Evolutionary conservation across 2,797 vertebrate species (phyloP), one percentile per base, ranked within the genome.

Genomic region (Eidolon dupreanum): DNA sequence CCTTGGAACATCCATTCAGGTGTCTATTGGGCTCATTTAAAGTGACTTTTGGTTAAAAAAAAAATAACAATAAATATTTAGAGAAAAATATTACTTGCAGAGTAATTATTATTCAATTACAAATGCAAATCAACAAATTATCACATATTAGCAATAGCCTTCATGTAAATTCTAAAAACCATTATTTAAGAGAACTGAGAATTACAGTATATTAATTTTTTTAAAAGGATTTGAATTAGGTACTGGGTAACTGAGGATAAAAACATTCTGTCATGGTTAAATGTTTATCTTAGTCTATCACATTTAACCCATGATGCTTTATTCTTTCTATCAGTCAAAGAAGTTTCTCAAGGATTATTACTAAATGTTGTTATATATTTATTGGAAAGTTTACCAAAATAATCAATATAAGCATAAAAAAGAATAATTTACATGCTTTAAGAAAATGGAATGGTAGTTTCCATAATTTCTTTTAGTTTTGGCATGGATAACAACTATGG

Each of bases 31-130:
- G 3, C 26, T 85, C 26, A 68, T 74, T 22, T 79, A 81, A 88
- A 81, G 6, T 84, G 66, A 68, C 8, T n/a, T 88, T 77, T 86
- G 13, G 55, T 82, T 89, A 89, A 86, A 89, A 89, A 77, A 22
- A 68, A 77, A 95, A 89, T 51, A 78, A 43, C 55, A 86, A 51
- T 55, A 68, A 79, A 75, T 79, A 78, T 73, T 82, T 66, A 93
- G n/a, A 66, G 49, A 36, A 90, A 83, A 75, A 43, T 65, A 85
- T 12, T 78, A 68, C 41, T 88, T 96, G 36, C 5, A 91, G 24
- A 53, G 9, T 31, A 31, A 71, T 87, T 93, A n/a, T 89, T 51
- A 73, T 77, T 87, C 43, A 95, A 41, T 88, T 87, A 88, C 4
- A 89, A 87, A 90, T 86, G 16, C 36, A 90, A 96, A 83, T 59